Evolutionary conservation across 2,888 invertebrate species (phyloP), one percentile per base, ranked within the genome.

Genomic region (Netelia inedita): DNA sequence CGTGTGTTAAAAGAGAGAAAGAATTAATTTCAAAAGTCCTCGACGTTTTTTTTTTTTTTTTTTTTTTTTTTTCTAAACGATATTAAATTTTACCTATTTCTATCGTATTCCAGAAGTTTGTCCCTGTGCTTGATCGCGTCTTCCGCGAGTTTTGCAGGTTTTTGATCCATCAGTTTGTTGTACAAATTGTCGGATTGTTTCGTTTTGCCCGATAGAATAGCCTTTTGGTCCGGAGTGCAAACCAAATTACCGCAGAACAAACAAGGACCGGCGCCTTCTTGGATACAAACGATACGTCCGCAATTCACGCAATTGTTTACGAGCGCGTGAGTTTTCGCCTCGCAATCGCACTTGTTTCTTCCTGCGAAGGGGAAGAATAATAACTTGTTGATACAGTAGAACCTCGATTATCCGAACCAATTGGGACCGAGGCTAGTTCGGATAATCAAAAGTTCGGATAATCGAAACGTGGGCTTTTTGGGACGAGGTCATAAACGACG

Each of bases 191-290:
- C 95, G 55, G 96, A 95, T 74, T 96, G 96, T 89, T 96, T 97
- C 0, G 96, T 95, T 66, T 96, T 96, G 0, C 96, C 94, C 75
- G 95, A 95, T 65, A 97, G 94, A 85, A 97, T 94, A 85, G 95
- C 95, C 90, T 95, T 95, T 91, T 98, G 97, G 83, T 97, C 96
- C 23, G 95, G 95, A 0, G 97, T 96, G 90, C 97, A 97, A 93
- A 99, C 99, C 93, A 98, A 94, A 89, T 96, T 96, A 0, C 97
- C 97, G 94, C 99, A 99, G 92, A 97, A 98, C 63, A 99, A 95
- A 92, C 99, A 99, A 0, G 99, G 98, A 0, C 99, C 99, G 9
- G 98, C 97, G 0, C 99, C 99, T 94, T 99, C 99, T 94, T 99
- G 98, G 78, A 96, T 96, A 94, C 99, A 99, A 5, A 99, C 97